A percentile compares a stretch with the other conserved stretches of the same genome.
Evolutionary conservation across 2,888 invertebrate genomes (phyloP).

Genomic region (Cataglyphis altisquamis): DNA sequence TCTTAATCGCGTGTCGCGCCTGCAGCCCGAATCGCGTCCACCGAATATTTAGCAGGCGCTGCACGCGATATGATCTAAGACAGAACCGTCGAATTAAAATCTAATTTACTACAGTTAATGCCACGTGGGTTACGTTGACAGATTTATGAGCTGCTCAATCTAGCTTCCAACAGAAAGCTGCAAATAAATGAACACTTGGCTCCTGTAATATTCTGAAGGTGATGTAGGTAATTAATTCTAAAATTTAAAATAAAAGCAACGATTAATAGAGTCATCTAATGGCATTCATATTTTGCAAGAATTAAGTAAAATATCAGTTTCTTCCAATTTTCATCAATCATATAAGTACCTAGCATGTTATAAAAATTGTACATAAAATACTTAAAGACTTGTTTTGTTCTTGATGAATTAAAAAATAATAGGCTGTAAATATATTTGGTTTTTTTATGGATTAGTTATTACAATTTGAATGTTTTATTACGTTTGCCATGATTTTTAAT

Average conservation of each 20-base stretch:
- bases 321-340: conserved; percentile 8
- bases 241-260: conserved; percentile 1
- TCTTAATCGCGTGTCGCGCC: conserved; percentile 45
- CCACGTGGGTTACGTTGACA: background rate
- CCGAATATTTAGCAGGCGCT: conserved; percentile 22
- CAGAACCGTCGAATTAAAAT: conserved; percentile 34
- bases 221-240: background rate
- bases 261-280: background rate
- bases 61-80: conserved; percentile 23
- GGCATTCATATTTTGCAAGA: background rate
- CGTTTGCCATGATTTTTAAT: conserved; percentile 8
- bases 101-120: conserved; percentile 1
- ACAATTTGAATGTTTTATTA: background rate
- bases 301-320: background rate
- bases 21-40: conserved; percentile 10
- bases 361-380: conserved; percentile 14
- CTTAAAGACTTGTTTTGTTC: background rate
- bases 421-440: background rate
- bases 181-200: background rate
- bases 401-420: background rate
- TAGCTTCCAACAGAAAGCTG: background rate
- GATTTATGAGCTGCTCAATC: background rate
- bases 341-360: background rate
- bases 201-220: background rate
- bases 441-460: conserved; percentile 2